Conservation (phyloP, 2,797 vertebrate genomes). For the Cryptoblepharus egeriae region DNA sequence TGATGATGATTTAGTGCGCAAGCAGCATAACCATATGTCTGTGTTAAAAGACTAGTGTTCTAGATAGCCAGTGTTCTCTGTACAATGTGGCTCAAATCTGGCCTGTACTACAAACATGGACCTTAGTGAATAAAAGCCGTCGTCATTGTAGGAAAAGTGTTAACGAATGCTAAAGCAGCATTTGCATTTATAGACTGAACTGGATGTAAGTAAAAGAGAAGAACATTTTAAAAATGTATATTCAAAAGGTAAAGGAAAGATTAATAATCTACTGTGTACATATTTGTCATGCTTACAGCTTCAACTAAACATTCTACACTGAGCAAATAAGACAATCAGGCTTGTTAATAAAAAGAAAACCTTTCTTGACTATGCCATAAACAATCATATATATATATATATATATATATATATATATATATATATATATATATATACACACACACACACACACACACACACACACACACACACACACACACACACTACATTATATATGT, state of each 20-base stretch:
- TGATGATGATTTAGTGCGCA: conserved; percentile 59
- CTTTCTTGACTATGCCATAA: conserved; percentile 67
- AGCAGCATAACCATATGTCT: conserved; percentile 64
- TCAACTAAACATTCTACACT: conserved; percentile 60
- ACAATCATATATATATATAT: too few species aligned
- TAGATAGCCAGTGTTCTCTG: conserved; percentile 58
- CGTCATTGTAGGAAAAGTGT: conserved; percentile 63
- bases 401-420: too few species aligned
- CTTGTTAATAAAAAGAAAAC: conserved; percentile 63
- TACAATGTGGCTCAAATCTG: conserved; percentile 49
- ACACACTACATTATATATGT: conserved; percentile 64
- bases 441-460: too few species aligned
- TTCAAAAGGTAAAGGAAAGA: conserved; percentile 43
- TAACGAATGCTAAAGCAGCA: conserved; percentile 58
- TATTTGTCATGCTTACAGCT: conserved; percentile 64
- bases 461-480: too few species aligned
- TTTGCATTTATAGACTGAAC: conserved; percentile 52
- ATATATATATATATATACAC: too few species aligned
- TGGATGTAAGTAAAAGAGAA: conserved; percentile 46
- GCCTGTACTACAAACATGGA: conserved; percentile 56
- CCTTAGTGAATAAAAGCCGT: conserved; percentile 59
- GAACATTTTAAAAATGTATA: conserved; percentile 33
- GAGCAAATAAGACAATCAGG: conserved; percentile 70
- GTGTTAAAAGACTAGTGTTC: conserved; percentile 66
- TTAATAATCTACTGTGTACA: conserved; percentile 56